These are phyloP conservation scores for Ostrea edulis DNA, from an alignment of 1,140 invertebrate species.

Conservation along the genomic window DNA sequence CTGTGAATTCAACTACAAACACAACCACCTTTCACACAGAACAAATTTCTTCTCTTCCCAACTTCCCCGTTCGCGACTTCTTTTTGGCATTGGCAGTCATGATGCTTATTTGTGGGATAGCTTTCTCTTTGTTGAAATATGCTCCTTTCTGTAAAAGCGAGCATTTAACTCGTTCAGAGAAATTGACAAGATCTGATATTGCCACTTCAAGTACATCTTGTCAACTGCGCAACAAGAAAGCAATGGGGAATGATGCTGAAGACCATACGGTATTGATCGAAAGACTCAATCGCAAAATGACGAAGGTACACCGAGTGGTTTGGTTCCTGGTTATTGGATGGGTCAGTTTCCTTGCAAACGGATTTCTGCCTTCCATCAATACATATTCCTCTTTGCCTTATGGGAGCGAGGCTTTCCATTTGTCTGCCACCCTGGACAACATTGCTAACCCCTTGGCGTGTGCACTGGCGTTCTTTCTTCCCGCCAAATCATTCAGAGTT, in stretches of 20 bases:
- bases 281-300: background rate
- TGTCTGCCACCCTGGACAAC: constrained; percentile 88
- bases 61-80: constrained; percentile 81
- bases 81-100: constrained; percentile 84
- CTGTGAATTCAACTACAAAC: constrained; percentile 42
- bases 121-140: constrained; percentile 79
- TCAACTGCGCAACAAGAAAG: background rate
- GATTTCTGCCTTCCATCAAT: constrained; percentile 90
- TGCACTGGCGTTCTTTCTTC: constrained; percentile 88
- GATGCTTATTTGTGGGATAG: constrained; percentile 77
- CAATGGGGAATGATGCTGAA: background rate
- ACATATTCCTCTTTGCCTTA: constrained; percentile 93
- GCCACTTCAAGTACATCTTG: too few relatives aligned
- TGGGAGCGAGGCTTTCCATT: constrained; percentile 89
- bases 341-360: constrained; percentile 80
- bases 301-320: constrained; percentile 43
- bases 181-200: constrained; percentile 56
- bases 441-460: constrained; percentile 94
- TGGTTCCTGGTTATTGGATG: constrained; percentile 54
- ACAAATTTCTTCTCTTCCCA: constrained; percentile 55
- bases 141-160: constrained; percentile 69
- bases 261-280: background rate
- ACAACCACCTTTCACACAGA: constrained; percentile 55
- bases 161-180: background rate
- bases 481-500: constrained; percentile 81